These are phyloP conservation scores for Puma concolor DNA, from an alignment of 2,113 vertebrate genomes.

Conservation along the genomic window DNA sequence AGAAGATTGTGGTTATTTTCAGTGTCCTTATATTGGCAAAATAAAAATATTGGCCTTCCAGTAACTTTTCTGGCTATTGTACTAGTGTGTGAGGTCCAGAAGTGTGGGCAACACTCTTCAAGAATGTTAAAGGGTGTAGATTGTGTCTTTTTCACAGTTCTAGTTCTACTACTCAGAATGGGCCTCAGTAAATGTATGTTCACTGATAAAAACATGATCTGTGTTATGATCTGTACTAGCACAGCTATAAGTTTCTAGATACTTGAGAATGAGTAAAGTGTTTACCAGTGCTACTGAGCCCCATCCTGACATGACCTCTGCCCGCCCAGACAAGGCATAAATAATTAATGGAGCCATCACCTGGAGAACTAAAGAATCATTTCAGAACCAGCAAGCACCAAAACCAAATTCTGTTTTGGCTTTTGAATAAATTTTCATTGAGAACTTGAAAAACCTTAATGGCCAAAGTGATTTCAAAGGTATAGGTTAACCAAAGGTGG, in stretches of 20 bases:
- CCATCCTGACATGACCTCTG: background rate
- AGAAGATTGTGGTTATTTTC: background rate
- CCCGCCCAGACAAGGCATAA: background rate
- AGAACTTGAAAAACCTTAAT: background rate
- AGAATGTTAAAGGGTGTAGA: background rate
- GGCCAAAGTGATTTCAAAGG: background rate
- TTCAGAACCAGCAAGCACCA: background rate
- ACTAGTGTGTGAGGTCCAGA: background rate
- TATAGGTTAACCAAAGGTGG: background rate
- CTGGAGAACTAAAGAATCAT: background rate
- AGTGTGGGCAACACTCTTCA: background rate
- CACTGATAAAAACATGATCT: background rate
- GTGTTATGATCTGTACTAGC: background rate
- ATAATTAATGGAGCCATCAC: background rate
- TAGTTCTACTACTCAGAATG: background rate
- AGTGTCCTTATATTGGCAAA: background rate
- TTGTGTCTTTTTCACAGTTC: background rate
- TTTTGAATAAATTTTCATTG: background rate
- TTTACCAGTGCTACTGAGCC: background rate
- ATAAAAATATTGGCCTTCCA: background rate
- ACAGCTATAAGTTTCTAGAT: background rate
- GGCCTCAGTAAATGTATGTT: background rate
- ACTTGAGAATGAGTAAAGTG: background rate
- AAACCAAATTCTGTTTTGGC: background rate
- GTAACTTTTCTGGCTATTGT: background rate